A percentile compares a stretch with the other conserved stretches of the same genome.
Conservation (phyloP, 2,888 invertebrate species). For the Harpalus rufipes region DNA sequence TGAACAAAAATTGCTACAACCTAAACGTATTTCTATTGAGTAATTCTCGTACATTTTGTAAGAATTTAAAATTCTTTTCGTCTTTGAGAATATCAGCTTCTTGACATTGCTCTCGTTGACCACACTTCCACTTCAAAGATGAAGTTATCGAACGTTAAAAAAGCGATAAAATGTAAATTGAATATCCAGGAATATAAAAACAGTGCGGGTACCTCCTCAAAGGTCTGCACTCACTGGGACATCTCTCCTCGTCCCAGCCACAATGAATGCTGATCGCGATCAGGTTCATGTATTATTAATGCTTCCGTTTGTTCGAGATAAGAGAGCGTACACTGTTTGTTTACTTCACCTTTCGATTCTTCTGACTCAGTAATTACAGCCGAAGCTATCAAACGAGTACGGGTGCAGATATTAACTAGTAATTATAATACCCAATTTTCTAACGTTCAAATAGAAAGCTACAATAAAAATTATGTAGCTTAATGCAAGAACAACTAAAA, state of each 20-base stretch:
- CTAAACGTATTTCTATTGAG: too few relatives aligned
- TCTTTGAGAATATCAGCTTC: not conserved
- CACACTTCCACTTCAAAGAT: conserved; percentile 30
- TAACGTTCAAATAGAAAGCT: too few relatives aligned
- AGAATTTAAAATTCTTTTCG: not conserved
- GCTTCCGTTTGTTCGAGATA: conserved; percentile 60
- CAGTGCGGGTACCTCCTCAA: conserved; percentile 49
- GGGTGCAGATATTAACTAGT: not conserved
- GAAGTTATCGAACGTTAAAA: conserved; percentile 45
- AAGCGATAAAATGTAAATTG: conserved; percentile 66
- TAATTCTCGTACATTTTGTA: not conserved
- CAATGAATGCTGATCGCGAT: conserved; percentile 66
- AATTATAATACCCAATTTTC: too few relatives aligned
- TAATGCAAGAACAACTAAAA: too few relatives aligned
- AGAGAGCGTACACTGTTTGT: conserved; percentile 10
- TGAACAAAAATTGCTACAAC: too few relatives aligned
- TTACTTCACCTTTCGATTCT: conserved; percentile 13
- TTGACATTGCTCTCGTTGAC: conserved; percentile 17
- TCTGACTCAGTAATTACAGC: not conserved
- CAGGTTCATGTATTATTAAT: conserved; percentile 64
- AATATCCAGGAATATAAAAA: conserved; percentile 61
- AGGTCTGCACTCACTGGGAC: not conserved
- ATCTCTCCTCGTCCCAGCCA: not conserved
- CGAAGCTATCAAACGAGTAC: not conserved
- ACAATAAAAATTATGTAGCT: too few relatives aligned